Percentiles rank a stretch among this genome's conserved stretches.
Evolutionary conservation across 2,113 vertebrate genomes (phyloP).

Genomic region (Gorsachius goisagi): DNA sequence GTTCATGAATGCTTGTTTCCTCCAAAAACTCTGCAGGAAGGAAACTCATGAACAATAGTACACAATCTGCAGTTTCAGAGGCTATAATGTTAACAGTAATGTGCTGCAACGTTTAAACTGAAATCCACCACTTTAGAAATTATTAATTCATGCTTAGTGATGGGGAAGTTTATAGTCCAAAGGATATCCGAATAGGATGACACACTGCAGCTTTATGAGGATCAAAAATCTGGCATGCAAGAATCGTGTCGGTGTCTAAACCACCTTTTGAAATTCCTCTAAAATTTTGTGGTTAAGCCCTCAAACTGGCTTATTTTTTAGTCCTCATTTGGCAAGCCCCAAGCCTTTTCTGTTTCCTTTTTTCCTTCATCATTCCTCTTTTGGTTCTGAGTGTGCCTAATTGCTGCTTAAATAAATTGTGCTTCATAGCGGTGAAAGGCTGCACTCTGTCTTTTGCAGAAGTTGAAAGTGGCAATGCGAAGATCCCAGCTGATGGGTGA

Average conservation of each 20-base stretch:
- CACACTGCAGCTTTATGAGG: background rate
- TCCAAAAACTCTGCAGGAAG: slow-evolving; percentile 62
- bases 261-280: background rate
- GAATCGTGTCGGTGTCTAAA: background rate
- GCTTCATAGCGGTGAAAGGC: background rate
- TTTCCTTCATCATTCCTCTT: background rate
- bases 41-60: slow-evolving; percentile 18
- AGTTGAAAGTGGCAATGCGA: background rate
- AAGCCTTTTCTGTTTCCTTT: background rate
- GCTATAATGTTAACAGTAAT: slow-evolving; percentile 16
- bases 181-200: background rate
- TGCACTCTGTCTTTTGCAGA: background rate
- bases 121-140: background rate
- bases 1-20: slow-evolving; percentile 39
- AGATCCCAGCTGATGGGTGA: rapidly evolving
- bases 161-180: background rate
- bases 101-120: background rate
- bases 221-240: background rate
- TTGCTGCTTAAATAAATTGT: background rate
- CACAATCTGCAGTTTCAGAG: slow-evolving; percentile 24
- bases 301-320: background rate
- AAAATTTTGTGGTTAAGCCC: background rate
- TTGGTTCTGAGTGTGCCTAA: background rate
- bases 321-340: background rate
- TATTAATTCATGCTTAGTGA: background rate